phyloP scores from a whole-genome alignment of 2,888 invertebrate species.

The Allacma fusca region DNA sequence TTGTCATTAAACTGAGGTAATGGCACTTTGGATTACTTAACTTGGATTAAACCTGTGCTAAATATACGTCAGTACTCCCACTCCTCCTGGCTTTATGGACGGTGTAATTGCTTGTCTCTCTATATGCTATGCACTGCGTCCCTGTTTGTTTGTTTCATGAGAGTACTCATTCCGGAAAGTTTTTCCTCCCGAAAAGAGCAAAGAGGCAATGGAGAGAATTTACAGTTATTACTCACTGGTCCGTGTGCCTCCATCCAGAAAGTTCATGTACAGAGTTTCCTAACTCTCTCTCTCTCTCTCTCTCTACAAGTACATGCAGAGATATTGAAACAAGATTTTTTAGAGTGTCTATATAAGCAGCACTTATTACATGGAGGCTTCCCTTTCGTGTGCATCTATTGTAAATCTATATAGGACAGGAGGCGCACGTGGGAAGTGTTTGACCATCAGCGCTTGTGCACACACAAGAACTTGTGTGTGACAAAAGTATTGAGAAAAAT shows the following conservation, averaged over 20 bases:
- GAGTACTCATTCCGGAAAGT: background rate
- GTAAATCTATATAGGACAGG: too few species aligned
- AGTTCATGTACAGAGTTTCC: too few species aligned
- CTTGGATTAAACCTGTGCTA: constrained; percentile 23
- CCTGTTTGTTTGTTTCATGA: background rate
- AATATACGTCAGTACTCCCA: background rate
- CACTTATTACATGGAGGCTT: too few species aligned
- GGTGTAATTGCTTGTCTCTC: constrained; percentile 31
- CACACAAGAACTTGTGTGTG: background rate
- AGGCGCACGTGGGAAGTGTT: background rate
- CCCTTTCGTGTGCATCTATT: too few species aligned
- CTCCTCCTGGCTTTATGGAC: constrained; percentile 15
- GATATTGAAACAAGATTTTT: too few species aligned
- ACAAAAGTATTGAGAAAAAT: background rate
- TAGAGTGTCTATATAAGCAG: too few species aligned
- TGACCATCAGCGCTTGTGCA: background rate
- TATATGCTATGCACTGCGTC: constrained; percentile 29
- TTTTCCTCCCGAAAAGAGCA: background rate
- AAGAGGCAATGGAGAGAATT: background rate
- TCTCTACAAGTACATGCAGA: background rate
- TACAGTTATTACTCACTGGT: background rate
- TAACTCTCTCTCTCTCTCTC: too few species aligned
- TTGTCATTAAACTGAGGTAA: constrained; percentile 36
- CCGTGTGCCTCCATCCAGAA: background rate
- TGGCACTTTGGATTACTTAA: constrained; percentile 27